These are phyloP conservation scores for Andrena cerasifolii DNA, from an alignment of 1,140 invertebrate genomes.

Conservation along the genomic window DNA sequence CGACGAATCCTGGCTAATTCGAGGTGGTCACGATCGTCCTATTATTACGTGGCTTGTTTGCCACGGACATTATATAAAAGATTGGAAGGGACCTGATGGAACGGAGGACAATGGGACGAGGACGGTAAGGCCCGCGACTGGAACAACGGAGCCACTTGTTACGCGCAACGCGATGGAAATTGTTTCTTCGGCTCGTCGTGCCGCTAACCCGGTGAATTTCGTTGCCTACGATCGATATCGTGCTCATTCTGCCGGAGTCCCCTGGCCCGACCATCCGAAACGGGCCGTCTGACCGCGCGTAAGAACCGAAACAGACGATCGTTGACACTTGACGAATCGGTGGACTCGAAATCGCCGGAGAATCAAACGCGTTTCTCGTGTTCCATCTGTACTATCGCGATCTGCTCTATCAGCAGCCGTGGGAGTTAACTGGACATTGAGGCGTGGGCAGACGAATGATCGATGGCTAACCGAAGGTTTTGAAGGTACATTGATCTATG, in stretches of 20 bases:
- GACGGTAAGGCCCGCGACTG: constrained; percentile 7
- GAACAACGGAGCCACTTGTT: constrained; percentile 63
- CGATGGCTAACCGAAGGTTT: too few relatives aligned
- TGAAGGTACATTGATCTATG: too few relatives aligned
- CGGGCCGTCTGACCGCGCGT: neutral
- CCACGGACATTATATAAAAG: too few relatives aligned
- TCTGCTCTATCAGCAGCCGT: too few relatives aligned
- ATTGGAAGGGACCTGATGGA: neutral
- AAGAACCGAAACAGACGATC: too few relatives aligned
- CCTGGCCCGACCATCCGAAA: neutral
- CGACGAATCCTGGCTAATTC: neutral
- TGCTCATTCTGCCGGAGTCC: constrained; percentile 35
- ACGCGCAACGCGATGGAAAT: constrained; percentile 50
- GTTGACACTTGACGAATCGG: too few relatives aligned
- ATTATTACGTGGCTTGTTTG: neutral
- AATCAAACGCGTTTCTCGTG: too few relatives aligned
- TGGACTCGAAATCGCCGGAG: too few relatives aligned
- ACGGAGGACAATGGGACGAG: constrained; percentile 37
- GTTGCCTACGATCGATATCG: constrained; percentile 54
- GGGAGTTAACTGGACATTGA: too few relatives aligned
- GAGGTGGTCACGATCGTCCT: neutral
- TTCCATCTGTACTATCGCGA: too few relatives aligned
- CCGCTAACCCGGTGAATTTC: constrained; percentile 45
- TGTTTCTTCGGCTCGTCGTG: constrained; percentile 41
- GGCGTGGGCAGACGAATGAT: too few relatives aligned